Conservation (phyloP, 2,797 vertebrate species). For the Sebastes paucispinis region DNA sequence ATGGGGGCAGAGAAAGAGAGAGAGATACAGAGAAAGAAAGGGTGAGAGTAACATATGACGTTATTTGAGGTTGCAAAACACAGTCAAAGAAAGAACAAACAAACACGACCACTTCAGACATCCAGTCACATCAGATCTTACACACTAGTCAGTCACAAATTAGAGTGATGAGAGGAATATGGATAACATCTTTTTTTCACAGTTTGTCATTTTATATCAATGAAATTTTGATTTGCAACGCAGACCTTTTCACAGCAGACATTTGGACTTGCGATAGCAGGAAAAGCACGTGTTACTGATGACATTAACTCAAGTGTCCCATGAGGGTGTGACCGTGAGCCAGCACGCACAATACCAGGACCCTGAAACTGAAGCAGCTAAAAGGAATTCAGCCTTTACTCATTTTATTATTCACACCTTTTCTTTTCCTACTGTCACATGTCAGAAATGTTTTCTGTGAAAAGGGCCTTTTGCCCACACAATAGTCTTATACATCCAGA, state of each 20-base stretch:
- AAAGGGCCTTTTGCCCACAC: not conserved
- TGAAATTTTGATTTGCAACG: not conserved
- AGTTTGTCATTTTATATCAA: not conserved
- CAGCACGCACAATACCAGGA: not conserved
- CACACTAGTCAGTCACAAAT: not conserved
- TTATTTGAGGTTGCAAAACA: not conserved
- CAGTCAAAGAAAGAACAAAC: not conserved
- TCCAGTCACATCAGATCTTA: not conserved
- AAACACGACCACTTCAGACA: not conserved
- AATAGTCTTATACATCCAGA: no score
- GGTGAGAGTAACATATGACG: not conserved
- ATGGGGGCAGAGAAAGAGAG: not conserved
- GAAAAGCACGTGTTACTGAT: not conserved
- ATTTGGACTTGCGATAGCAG: not conserved
- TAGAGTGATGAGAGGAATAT: not conserved
- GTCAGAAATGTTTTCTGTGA: not conserved
- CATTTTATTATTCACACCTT: not conserved
- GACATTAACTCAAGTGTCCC: not conserved
- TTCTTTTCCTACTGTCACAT: not conserved
- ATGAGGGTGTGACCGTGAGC: not conserved
- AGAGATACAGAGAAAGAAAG: not conserved
- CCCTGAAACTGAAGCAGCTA: not conserved
- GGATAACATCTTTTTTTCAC: not conserved
- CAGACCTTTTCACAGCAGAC: not conserved
- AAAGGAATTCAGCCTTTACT: not conserved